These are phyloP conservation scores for Alethe diademata DNA, from an alignment of 2,113 vertebrate species.

Conservation along the genomic window DNA sequence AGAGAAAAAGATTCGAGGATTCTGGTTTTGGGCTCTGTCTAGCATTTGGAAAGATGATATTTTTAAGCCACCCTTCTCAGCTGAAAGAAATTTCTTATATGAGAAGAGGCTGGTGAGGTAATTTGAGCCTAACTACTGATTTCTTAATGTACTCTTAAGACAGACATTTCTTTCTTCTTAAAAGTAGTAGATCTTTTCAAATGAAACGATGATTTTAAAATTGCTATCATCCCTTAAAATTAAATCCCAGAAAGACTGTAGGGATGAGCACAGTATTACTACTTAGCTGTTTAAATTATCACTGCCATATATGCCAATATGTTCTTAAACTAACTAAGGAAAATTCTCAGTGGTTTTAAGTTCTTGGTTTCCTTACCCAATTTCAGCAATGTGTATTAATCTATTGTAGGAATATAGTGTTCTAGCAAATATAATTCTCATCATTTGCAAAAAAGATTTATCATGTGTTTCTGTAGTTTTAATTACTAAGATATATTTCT, in stretches of 20 bases:
- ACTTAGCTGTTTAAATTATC: not conserved
- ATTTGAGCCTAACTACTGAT: not conserved
- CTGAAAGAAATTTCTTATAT: not conserved
- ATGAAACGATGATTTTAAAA: not conserved
- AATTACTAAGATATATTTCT: conserved; percentile 12
- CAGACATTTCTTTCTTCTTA: not conserved
- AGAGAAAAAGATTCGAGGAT: not conserved
- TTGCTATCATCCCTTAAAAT: not conserved
- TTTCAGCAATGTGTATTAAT: not conserved
- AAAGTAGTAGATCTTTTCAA: not conserved
- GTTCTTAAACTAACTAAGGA: not conserved
- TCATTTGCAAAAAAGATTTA: not conserved
- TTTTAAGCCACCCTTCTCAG: not conserved
- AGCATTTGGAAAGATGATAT: not conserved
- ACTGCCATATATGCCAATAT: not conserved
- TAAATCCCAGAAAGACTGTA: not conserved
- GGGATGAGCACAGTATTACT: not conserved
- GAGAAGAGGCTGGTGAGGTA: not conserved
- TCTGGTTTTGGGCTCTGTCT: not conserved
- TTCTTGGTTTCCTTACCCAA: not conserved
- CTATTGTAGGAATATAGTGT: not conserved
- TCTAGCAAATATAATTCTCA: not conserved
- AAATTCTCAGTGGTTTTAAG: not conserved
- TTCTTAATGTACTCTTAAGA: not conserved
- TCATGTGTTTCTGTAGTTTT: conserved; percentile 4